Conservation (phyloP, 2,888 invertebrate genomes). For the Biston stratarius region DNA sequence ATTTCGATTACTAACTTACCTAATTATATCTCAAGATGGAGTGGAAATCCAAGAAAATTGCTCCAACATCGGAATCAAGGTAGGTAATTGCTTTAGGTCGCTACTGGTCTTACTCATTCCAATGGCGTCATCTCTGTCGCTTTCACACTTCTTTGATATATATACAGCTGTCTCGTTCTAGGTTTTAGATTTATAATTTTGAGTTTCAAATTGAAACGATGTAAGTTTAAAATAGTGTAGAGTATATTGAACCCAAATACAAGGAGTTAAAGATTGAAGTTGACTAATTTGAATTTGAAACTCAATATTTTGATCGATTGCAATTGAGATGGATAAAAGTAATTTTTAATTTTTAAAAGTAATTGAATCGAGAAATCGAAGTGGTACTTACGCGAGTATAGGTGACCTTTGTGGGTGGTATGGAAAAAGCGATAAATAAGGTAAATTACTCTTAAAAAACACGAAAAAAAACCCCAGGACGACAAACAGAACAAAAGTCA, state of each 20-base stretch:
- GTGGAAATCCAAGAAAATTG: conserved; percentile 76
- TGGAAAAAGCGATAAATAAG: not conserved
- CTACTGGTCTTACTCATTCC: conserved; percentile 79
- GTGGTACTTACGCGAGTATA: conserved; percentile 22
- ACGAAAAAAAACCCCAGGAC: not conserved
- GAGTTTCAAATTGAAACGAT: conserved; percentile 20
- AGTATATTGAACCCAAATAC: conserved; percentile 23
- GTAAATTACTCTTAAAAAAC: not conserved
- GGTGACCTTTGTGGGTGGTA: conserved; percentile 9
- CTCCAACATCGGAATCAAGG: conserved; percentile 66
- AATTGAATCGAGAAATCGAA: conserved; percentile 31
- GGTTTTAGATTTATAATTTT: conserved; percentile 59
- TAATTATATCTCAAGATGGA: conserved; percentile 71
- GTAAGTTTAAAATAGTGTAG: conserved; percentile 7
- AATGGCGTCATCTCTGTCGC: conserved; percentile 68
- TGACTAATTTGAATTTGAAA: conserved; percentile 14
- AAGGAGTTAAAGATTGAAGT: conserved; percentile 8
- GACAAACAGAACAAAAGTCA: not conserved
- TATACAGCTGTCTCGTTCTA: conserved; percentile 57
- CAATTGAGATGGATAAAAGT: conserved; percentile 34
- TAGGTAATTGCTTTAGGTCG: conserved; percentile 68
- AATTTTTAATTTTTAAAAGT: no score
- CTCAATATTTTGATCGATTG: conserved; percentile 28
- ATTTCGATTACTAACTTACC: conserved; percentile 77
- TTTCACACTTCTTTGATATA: conserved; percentile 54